Conservation (phyloP, 1,140 invertebrate genomes). For the Homalodisca vitripennis region DNA sequence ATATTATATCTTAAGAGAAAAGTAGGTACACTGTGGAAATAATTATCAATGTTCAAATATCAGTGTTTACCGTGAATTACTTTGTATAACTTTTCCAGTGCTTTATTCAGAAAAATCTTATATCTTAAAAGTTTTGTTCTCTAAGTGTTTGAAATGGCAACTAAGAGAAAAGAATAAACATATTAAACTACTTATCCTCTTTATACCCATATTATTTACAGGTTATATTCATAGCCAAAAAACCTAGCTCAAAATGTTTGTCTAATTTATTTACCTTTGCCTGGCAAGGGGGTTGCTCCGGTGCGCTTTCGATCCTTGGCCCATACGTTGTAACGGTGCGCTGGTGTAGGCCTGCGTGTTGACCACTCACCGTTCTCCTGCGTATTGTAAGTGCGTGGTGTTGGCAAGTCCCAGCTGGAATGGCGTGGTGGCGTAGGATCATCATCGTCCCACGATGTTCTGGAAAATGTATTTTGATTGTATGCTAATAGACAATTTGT, state of each 20-base stretch:
- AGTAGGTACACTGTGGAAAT: too few species aligned
- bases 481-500: too few species aligned
- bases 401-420: constrained; percentile 95
- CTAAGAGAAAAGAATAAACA: not conserved
- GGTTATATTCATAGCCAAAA: not conserved
- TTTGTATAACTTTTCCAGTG: too few species aligned
- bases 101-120: too few species aligned
- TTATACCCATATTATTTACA: too few species aligned
- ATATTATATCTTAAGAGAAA: too few species aligned
- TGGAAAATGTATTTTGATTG: constrained; percentile 45
- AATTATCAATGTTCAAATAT: too few species aligned
- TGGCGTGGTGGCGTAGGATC: constrained; percentile 60
- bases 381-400: constrained; percentile 72
- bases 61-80: too few species aligned
- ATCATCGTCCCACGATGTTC: constrained; percentile 85
- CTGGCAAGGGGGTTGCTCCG: constrained; percentile 58
- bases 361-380: constrained; percentile 41
- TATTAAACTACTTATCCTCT: too few species aligned
- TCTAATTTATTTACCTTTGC: constrained; percentile 40
- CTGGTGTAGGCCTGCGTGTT: constrained; percentile 70
- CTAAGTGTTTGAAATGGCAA: not conserved
- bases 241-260: not conserved
- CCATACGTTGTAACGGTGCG: constrained; percentile 85
- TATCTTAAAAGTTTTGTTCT: not conserved
- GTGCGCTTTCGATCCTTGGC: constrained; percentile 61